Evolutionary conservation across 2,113 vertebrate species (phyloP).

Genomic region (Dunckerocampus dactyliophorus): DNA sequence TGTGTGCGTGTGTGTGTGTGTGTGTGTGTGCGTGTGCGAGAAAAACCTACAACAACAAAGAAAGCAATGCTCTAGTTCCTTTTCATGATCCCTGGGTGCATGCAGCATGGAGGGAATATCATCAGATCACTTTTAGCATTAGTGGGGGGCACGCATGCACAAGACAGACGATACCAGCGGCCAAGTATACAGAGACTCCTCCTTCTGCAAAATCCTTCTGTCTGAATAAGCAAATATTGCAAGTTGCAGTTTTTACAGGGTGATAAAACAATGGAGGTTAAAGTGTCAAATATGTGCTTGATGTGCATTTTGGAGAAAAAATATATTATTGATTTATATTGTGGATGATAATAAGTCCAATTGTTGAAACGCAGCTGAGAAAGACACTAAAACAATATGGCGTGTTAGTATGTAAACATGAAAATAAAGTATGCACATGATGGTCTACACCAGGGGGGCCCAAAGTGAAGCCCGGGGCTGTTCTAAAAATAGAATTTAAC

Average conservation of each 20-base stretch:
- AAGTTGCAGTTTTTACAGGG: not conserved
- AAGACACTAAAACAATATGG: not conserved
- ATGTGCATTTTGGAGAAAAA: not conserved
- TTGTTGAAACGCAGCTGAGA: not conserved
- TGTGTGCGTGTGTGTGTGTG: too few relatives aligned
- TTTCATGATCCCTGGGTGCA: not conserved
- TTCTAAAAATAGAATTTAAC: too few relatives aligned
- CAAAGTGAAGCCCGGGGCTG: too few relatives aligned
- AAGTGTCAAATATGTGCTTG: not conserved
- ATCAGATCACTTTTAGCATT: not conserved
- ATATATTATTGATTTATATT: not conserved
- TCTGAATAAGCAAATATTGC: not conserved
- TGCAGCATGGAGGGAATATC: not conserved
- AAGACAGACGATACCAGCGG: not conserved
- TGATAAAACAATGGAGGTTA: not conserved
- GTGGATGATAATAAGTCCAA: not conserved
- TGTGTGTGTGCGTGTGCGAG: not conserved
- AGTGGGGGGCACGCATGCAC: not conserved
- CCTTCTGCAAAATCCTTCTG: slow-evolving; percentile 3
- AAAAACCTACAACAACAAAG: not conserved
- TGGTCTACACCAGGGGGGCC: too few relatives aligned
- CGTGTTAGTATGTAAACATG: not conserved
- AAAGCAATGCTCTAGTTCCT: not conserved
- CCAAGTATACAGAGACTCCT: not conserved
- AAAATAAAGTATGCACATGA: too few relatives aligned